These are phyloP conservation scores for Oreotrochilus melanogaster DNA, from an alignment of 2,113 vertebrate genomes.

Conservation along the genomic window DNA sequence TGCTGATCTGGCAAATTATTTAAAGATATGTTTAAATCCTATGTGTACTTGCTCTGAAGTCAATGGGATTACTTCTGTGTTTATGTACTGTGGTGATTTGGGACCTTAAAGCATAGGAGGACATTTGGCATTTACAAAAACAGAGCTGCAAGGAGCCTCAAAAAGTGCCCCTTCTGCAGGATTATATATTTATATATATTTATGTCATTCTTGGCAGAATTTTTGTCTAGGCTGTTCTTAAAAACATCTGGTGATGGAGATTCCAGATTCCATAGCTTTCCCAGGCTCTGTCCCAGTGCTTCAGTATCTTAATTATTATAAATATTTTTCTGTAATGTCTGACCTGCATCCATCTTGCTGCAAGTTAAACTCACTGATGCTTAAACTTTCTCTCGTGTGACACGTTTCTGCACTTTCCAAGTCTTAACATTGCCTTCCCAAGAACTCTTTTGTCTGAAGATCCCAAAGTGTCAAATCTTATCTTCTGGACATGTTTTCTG, in stretches of 20 bases:
- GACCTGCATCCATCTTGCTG: slow-evolving; percentile 5
- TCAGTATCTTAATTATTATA: slow-evolving; percentile 1
- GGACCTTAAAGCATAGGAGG: background rate
- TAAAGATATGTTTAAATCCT: slow-evolving; percentile 10
- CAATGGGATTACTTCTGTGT: slow-evolving; percentile 24
- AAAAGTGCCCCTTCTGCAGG: background rate
- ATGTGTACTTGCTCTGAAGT: slow-evolving; percentile 34
- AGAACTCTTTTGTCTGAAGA: background rate
- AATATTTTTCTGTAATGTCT: background rate
- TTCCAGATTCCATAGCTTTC: background rate
- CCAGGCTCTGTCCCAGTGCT: background rate
- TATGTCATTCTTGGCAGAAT: background rate
- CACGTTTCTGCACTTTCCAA: background rate
- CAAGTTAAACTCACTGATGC: background rate
- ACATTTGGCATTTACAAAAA: slow-evolving; percentile 15
- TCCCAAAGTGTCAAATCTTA: background rate
- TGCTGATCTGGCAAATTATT: background rate
- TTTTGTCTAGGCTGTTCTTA: background rate
- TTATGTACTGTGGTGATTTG: background rate
- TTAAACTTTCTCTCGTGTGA: background rate
- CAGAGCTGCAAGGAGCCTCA: background rate
- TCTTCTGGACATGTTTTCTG: background rate
- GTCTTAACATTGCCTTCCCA: background rate
- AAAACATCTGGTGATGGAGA: slow-evolving; percentile 2
- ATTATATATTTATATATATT: no score